Base-by-base conservation (phyloP, 2,797 vertebrate genomes). In the Calcarius lapponicus region DNA sequence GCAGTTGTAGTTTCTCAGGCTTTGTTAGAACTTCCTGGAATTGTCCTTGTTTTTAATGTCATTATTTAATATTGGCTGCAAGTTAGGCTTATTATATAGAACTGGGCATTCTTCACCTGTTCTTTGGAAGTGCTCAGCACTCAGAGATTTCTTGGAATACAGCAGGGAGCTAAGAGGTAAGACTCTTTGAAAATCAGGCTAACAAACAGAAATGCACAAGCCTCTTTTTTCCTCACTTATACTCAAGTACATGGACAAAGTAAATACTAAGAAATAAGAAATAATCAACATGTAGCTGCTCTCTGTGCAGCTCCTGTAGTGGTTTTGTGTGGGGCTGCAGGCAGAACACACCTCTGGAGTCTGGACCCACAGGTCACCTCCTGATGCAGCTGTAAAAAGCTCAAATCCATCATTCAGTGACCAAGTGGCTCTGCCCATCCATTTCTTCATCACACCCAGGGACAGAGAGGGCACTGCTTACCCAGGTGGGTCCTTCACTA, bases 171-270 rank as follows among this genome's bases (percentile, higher is more conserved):
- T 65, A 26, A 51, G 69, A 47, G 17, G 26, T 45, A 8, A 76
- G 45, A 91, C 56, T 61, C 87, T 92, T 95, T 93, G 87, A 90
- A 96, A 96, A 92, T 92, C 76, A 94, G 86, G 82, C 87, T 92
- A 18, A 69, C 64, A 80, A 86, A 82, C 15, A 82, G 60, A 91
- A 87, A 62, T 78, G 58, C 72, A 65, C 48, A 65, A 70, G 7
- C n/a, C 42, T 73, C 29, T 87, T 60, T 65, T 82, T 65, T 38
- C 22, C 18, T 25, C 57, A 24, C 20, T 69, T 7, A 1, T 42
- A 42, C 32, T 51, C 48, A 18, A 74, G 31, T 70, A 14, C 43
- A 3, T 13, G 9, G 50, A 28, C 48, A 65, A 82, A 57, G 26
- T 64, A 85, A 93, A 74, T 32, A 50, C 14, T 54, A 56, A 82